Conservation (phyloP, 2,888 invertebrate genomes). For the Epicampocera succincta region DNA sequence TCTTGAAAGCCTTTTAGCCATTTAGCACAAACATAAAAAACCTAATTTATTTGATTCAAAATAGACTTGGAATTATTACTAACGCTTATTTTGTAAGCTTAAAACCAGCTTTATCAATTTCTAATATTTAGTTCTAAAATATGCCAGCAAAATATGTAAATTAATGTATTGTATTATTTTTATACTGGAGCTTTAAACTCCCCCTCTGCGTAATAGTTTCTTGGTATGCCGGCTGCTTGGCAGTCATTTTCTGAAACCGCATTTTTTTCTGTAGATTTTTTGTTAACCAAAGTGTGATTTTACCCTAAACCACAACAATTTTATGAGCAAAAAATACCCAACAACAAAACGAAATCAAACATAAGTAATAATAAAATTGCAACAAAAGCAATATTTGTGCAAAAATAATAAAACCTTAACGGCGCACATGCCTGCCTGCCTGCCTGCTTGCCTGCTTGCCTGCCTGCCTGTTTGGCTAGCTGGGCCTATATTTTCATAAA, state of each 20-base stretch:
- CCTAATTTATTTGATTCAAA: too few relatives aligned
- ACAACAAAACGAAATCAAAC: slow-evolving; percentile 31
- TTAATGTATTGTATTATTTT: slow-evolving; percentile 41
- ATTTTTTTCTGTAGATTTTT: slow-evolving; percentile 35
- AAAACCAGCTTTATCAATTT: slow-evolving; percentile 8
- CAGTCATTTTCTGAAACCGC: slow-evolving; percentile 6
- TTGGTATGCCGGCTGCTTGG: slow-evolving; percentile 27
- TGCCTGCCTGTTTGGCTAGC: slow-evolving; percentile 57
- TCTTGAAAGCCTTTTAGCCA: too few relatives aligned
- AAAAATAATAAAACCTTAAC: slow-evolving; percentile 62
- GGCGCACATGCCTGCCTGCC: slow-evolving; percentile 68
- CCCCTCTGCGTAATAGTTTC: slow-evolving; percentile 27
- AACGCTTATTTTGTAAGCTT: slow-evolving; percentile 6
- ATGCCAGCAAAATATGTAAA: slow-evolving; percentile 31
- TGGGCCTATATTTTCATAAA: slow-evolving; percentile 26
- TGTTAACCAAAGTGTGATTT: slow-evolving; percentile 66
- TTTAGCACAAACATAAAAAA: too few relatives aligned
- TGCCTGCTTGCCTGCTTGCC: slow-evolving; percentile 48
- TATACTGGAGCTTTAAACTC: slow-evolving; percentile 18
- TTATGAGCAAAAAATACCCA: slow-evolving; percentile 28
- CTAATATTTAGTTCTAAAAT: slow-evolving; percentile 21
- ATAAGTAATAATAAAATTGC: slow-evolving; percentile 40
- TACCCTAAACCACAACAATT: slow-evolving; percentile 68
- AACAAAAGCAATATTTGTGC: slow-evolving; percentile 33
- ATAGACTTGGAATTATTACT: slow-evolving; percentile 3